Evolutionary conservation across 1,140 invertebrate genomes (phyloP), one percentile per base, ranked within the genome.

Genomic region (Drosophila nannoptera): DNA sequence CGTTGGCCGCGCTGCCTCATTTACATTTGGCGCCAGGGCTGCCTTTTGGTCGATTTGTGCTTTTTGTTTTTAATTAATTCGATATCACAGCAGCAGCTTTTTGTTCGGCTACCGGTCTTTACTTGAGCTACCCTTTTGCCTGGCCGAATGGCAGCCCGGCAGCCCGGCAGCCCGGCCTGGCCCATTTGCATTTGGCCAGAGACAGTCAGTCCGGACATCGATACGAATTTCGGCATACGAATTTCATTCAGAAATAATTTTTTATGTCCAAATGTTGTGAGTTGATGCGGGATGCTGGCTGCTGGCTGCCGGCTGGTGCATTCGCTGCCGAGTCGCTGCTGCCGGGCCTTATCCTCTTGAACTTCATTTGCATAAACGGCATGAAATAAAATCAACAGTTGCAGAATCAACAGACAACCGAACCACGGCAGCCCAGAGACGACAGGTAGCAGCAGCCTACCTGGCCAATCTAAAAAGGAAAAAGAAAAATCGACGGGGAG

Each of bases 161-260:
- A 12, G 53, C 38, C 31, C 6, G 12, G 9, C 40, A 42, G 11
- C 11, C 11, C 8, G 32, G 12, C 45, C 14, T 3, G 3, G 22
- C 58, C 73, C 80, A 84, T 84, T 84, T 84, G 81, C 81, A 84
- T 86, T 86, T 81, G 70, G 63, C 75, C 60, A 52, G 69, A 55
- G 63, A 83, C 60, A 52, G 69, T 50, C 54, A 32, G 58, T 29
- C 16, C 16, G 16, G 48, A 52, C 38, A 86, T 81, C 81, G 81
- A 86, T 84, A 65, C 81, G 77, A 86, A 72, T 67, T 77, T 77
- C 74, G 73, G 67, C 73, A 76, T 67, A 77, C 74, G 74, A 77
- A 82, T 83, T 86, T 86, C 81, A 86, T 86, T 86, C 81, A 86
- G 82, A 76, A 86, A 86, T 81, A 86, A 86, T 86, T 86, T 84